Evolutionary conservation across 2,888 invertebrate species (phyloP).

Genomic region (Myopa testacea): DNA sequence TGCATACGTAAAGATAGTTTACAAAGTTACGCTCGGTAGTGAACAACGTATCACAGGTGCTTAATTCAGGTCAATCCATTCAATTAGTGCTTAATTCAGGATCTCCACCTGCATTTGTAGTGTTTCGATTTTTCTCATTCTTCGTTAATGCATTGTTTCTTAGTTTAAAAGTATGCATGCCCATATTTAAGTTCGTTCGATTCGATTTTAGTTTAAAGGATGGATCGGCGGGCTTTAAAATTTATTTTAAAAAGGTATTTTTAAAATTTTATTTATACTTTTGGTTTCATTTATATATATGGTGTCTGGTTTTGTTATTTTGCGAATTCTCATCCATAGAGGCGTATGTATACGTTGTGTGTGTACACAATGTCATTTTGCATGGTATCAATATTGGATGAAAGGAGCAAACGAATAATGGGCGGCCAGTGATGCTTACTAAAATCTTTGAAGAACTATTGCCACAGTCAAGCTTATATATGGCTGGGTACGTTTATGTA

Average conservation of each 20-base stretch:
- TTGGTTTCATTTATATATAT: slow-evolving; percentile 37
- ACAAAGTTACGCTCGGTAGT: slow-evolving; percentile 1
- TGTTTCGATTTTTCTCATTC: background rate
- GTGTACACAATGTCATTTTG: slow-evolving; percentile 1
- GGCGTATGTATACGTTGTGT: slow-evolving; percentile 36
- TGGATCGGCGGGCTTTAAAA: slow-evolving; percentile 84
- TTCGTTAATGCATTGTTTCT: slow-evolving; percentile 26
- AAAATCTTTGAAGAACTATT: background rate
- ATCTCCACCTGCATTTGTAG: background rate
- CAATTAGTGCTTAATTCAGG: slow-evolving; percentile 13
- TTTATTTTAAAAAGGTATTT: slow-evolving; percentile 86
- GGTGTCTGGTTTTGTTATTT: slow-evolving; percentile 37
- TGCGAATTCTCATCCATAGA: slow-evolving; percentile 25
- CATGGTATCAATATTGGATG: slow-evolving; percentile 12
- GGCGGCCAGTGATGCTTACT: slow-evolving; percentile 11
- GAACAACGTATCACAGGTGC: slow-evolving; percentile 31
- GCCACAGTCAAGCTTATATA: no score
- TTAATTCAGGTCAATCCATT: slow-evolving; percentile 5
- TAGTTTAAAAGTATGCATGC: slow-evolving; percentile 55
- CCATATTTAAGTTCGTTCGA: slow-evolving; percentile 65
- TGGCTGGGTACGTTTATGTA: no score
- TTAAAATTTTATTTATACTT: slow-evolving; percentile 56
- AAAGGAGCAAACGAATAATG: background rate
- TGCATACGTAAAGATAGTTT: slow-evolving; percentile 22
- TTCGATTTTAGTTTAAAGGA: slow-evolving; percentile 71